Conservation (phyloP, 2,113 vertebrate genomes). For the Euleptes europaea region DNA sequence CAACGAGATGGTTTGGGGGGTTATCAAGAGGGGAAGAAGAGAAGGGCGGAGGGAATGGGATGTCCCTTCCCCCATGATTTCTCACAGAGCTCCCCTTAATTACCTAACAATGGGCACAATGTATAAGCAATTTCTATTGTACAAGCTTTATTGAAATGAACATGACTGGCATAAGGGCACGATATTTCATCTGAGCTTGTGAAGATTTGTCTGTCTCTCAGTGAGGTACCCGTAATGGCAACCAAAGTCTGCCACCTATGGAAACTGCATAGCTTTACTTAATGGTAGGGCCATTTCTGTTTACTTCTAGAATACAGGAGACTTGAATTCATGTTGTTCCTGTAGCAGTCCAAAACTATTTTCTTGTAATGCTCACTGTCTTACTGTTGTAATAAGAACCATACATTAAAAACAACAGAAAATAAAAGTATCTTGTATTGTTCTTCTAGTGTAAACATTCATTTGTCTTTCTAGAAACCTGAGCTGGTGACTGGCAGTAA, state of each 20-base stretch:
- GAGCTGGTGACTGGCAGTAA: conserved; percentile 89
- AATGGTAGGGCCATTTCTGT: neutral
- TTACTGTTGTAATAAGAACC: neutral
- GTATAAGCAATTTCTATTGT: neutral
- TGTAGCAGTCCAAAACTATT: neutral
- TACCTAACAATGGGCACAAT: neutral
- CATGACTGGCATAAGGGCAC: neutral
- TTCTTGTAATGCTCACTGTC: neutral
- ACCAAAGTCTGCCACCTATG: neutral
- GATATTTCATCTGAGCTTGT: neutral
- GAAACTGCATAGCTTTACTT: neutral
- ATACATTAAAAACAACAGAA: neutral
- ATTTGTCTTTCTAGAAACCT: conserved; percentile 84
- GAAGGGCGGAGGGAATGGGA: no score
- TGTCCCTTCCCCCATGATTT: no score
- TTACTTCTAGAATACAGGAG: neutral
- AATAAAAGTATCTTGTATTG: neutral
- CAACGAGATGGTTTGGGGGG: no score
- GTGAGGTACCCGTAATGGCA: neutral
- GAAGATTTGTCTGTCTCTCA: neutral
- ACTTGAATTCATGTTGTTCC: neutral
- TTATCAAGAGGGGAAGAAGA: no score
- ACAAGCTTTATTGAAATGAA: neutral
- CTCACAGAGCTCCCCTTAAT: no score
- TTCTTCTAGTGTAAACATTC: neutral